These are phyloP conservation scores for Ascidia mentula DNA, from an alignment of 23 tunicate species.

Conservation along the genomic window DNA sequence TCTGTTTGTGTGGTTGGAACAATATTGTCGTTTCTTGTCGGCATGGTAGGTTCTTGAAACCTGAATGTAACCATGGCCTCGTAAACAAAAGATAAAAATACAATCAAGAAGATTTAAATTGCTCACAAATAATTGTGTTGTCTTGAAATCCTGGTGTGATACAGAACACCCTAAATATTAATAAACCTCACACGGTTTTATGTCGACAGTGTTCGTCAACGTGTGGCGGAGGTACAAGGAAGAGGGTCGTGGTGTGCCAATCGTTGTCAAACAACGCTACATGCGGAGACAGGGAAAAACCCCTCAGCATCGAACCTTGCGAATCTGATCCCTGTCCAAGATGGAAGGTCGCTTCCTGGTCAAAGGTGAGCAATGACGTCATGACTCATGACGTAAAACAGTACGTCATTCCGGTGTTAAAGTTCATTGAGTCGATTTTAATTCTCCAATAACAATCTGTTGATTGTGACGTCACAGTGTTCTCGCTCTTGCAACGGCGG, in stretches of 20 bases:
- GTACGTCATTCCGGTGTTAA: background rate
- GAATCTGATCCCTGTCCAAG: conserved; percentile 30
- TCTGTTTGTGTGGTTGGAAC: too few relatives aligned
- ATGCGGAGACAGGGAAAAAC: conserved; percentile 14
- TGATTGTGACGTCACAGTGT: conserved; percentile 61
- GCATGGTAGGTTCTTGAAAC: too few relatives aligned
- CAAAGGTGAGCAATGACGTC: conserved; percentile 25
- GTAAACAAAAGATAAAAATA: too few relatives aligned
- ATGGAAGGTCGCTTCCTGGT: conserved; percentile 52
- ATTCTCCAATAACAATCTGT: background rate
- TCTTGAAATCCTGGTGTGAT: too few relatives aligned
- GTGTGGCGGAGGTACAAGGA: conserved; percentile 50
- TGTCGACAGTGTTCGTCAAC: conserved; percentile 49
- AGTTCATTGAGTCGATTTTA: background rate
- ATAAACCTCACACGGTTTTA: background rate
- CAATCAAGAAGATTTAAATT: too few relatives aligned
- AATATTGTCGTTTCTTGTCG: too few relatives aligned
- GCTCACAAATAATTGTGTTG: too few relatives aligned
- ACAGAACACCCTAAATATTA: too few relatives aligned
- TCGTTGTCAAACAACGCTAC: background rate
- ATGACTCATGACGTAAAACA: background rate
- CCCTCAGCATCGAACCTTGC: conserved; percentile 24
- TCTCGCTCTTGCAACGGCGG: conserved; percentile 75
- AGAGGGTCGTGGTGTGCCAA: conserved; percentile 33
- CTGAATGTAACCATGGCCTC: too few relatives aligned